These are phyloP conservation scores for Dasyprocta punctata DNA, from an alignment of 2,113 vertebrate genomes.

Conservation along the genomic window DNA sequence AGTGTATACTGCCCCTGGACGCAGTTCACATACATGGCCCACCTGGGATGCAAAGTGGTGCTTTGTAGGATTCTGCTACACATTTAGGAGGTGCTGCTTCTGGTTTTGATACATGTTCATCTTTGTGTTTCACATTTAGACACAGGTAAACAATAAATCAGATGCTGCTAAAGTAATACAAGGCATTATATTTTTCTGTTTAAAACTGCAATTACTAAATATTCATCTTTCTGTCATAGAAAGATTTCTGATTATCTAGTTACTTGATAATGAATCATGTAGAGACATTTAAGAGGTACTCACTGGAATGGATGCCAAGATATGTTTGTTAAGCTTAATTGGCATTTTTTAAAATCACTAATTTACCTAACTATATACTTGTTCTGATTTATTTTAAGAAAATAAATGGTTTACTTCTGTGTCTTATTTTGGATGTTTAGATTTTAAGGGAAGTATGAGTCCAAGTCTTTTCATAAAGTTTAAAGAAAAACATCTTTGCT, in stretches of 20 bases:
- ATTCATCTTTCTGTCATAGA: background rate
- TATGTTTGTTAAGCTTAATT: background rate
- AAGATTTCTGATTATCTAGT: constrained; percentile 30
- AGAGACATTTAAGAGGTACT: background rate
- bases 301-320: background rate
- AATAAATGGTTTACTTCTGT: background rate
- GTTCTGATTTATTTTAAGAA: background rate
- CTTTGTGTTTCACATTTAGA: background rate
- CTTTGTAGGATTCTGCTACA: background rate
- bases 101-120: background rate
- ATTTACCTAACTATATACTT: background rate
- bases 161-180: constrained; percentile 32
- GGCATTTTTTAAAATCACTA: background rate
- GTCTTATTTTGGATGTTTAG: constrained; percentile 59
- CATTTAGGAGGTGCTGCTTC: background rate
- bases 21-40: background rate
- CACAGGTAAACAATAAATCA: background rate
- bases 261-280: constrained; percentile 57
- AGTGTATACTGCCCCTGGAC: rapidly evolving
- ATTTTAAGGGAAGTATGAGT: constrained; percentile 53
- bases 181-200: constrained; percentile 37
- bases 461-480: constrained; percentile 62
- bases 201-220: constrained; percentile 26
- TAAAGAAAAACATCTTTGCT: background rate
- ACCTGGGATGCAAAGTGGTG: background rate